Base-by-base conservation (phyloP, 1,140 invertebrate genomes). In the Drosophila quadrilineata region DNA sequence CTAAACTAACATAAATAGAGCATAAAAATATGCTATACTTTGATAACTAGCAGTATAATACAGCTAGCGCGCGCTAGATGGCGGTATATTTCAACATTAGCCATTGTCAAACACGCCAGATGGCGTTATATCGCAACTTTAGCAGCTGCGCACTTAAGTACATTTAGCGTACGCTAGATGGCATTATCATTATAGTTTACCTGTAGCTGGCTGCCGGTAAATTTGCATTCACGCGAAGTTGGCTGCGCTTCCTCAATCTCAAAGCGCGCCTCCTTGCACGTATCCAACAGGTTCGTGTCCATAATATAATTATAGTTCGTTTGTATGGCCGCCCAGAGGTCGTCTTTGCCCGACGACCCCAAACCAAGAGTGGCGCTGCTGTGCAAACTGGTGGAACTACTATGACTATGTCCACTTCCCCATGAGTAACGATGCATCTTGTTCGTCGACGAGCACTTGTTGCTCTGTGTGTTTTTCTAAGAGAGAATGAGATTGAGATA, bases 231-330 rank as follows among this genome's bases (percentile, higher is more conserved):
- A 57, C 63, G 63, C 24, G 63, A 60, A 38, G 46, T 60, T 68
- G 28, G 68, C 46, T 21, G 71, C 69, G 45, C 79, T 40, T 66
- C 79, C 73, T 89, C 88, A 36, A 89, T 75, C 46, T 90, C 88
- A 60, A 73, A 80, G 12, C 86, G 62, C 2, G 89, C 86, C 71
- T 90, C 95, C 90, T 93, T 94, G 91, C 96, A 98, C 68, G 94
- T 94, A 85, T 97, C 96, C 60, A 97, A 95, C 56, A 98, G 94
- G 86, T 97, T 95, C 88, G 95, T 97, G 90, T 97, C 96, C 96
- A 98, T 97, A 80, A 98, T 95, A 89, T 96, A 98, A 89, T 97
- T 94, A 90, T 98, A 97, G 90, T 95, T 95, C 17, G 95, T 93
- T 76, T 95, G 94, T 75, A 97, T 93, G 35, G 96, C 94, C 66